phyloP scores from a whole-genome alignment of 2,797 vertebrate species.

The Phoeniculus purpureus region DNA sequence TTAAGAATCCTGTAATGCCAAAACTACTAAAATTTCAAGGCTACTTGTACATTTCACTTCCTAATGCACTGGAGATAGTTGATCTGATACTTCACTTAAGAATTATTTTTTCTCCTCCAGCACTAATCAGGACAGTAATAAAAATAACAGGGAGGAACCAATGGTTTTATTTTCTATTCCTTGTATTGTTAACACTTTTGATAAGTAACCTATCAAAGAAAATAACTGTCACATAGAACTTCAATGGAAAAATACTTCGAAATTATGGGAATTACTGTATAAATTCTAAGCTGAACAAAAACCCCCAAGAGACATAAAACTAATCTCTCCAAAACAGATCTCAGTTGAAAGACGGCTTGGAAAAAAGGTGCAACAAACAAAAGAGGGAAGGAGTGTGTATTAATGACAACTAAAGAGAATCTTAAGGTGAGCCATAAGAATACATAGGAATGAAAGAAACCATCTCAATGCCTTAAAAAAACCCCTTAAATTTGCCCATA shows the following conservation, averaged over 20 bases:
- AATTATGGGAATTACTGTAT: not conserved
- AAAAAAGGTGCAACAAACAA: not conserved
- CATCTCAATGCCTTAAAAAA: not conserved
- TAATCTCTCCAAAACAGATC: not conserved
- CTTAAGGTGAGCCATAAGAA: not conserved
- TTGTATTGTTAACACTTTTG: not conserved
- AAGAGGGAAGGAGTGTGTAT: not conserved
- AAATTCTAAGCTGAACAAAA: not conserved
- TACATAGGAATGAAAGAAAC: not conserved
- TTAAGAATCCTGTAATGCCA: not conserved
- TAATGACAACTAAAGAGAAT: not conserved
- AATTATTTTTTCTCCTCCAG: not conserved
- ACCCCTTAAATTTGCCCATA: not conserved
- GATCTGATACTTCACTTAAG: fast-evolving
- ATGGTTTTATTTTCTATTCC: not conserved
- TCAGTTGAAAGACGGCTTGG: not conserved
- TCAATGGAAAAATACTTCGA: not conserved
- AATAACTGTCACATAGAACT: not conserved
- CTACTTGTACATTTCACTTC: not conserved
- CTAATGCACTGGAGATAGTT: not conserved
- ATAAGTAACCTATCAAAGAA: not conserved
- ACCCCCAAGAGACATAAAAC: not conserved
- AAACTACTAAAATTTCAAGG: not conserved
- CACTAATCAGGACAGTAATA: not conserved
- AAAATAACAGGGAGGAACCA: not conserved